Evolutionary conservation across 1,140 invertebrate genomes (phyloP).

Genomic region (Drosophila leontia): DNA sequence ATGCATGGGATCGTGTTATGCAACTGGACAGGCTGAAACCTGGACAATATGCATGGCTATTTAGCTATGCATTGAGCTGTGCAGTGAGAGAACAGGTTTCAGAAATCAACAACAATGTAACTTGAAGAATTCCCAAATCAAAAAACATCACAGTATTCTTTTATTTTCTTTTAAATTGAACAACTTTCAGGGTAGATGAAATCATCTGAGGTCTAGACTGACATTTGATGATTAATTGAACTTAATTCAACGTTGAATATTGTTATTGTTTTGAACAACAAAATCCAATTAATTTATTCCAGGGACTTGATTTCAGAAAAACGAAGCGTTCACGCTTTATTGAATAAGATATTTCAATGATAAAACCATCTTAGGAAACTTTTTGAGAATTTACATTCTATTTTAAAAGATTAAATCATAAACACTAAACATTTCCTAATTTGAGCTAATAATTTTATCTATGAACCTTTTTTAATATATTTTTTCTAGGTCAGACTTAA

Average conservation of each 20-base stretch:
- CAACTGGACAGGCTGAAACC: constrained; percentile 21
- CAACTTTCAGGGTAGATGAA: constrained; percentile 2
- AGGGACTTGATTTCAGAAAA: background rate
- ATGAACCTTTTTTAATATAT: no score
- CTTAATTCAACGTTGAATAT: constrained; percentile 2
- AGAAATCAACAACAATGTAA: background rate
- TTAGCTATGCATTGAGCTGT: constrained; percentile 6
- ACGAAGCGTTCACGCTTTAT: no score
- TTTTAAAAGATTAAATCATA: no score
- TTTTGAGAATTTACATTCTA: no score
- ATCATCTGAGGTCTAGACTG: constrained; percentile 10
- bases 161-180: background rate
- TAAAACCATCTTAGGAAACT: no score
- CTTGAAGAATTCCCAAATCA: background rate
- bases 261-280: background rate
- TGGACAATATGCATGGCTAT: background rate
- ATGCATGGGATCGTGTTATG: constrained; percentile 47
- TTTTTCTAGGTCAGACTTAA: no score
- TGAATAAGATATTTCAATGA: no score
- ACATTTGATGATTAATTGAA: constrained; percentile 22
- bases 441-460: no score
- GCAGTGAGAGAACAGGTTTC: constrained; percentile 19
- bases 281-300: background rate
- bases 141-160: background rate
- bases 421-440: no score